Evolutionary conservation across 2,113 vertebrate species (phyloP), one percentile per base, ranked within the genome.

Genomic region (Meles meles): DNA sequence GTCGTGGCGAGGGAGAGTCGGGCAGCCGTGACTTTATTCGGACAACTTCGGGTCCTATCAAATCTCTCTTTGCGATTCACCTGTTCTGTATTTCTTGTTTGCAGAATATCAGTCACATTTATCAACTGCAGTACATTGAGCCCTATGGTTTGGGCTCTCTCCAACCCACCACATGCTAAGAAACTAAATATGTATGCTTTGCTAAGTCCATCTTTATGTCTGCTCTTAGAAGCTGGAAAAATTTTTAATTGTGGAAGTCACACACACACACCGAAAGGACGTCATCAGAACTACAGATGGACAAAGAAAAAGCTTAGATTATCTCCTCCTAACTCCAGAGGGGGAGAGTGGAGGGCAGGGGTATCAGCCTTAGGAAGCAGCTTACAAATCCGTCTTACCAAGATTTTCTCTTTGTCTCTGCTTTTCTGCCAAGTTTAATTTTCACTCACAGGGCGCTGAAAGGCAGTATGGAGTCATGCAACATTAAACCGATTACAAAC

Each of bases 51-150:
- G 84, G 87, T 37, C 12, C 63, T 25, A 93, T 8, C 82, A 86
- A 37, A 85, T 87, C 74, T 92, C 88, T 97, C 44, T 69, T 34
- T 92, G 76, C 69, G 74, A 88, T 79, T 95, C 96, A 59, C 97
- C 83, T 93, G 90, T 63, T 93, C 83, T 44, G 83, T 55, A 81
- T 81, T 97, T 39, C 95, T 98, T 72, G 65, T 27, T n/a, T 63
- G 88, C 95, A 97, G 94, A 77, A 3, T 10, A 7, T 59, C 57
- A 94, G 86, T 96, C 27, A 93, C 34, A 88, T 52, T 82, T 97
- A 96, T 77, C 61, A 98, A 98, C 69, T 89, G 67, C 88, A 96
- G 92, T 96, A 86, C 94, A 93, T 39, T 93, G 93, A 97, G 92
- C 90, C 79, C 94, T 96, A 94, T 44, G 86, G 72, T 95, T 93